A percentile compares a stretch with the other conserved stretches of the same genome.
phyloP scores from a whole-genome alignment of 2,888 invertebrate species.

The Agapostemon virescens region DNA sequence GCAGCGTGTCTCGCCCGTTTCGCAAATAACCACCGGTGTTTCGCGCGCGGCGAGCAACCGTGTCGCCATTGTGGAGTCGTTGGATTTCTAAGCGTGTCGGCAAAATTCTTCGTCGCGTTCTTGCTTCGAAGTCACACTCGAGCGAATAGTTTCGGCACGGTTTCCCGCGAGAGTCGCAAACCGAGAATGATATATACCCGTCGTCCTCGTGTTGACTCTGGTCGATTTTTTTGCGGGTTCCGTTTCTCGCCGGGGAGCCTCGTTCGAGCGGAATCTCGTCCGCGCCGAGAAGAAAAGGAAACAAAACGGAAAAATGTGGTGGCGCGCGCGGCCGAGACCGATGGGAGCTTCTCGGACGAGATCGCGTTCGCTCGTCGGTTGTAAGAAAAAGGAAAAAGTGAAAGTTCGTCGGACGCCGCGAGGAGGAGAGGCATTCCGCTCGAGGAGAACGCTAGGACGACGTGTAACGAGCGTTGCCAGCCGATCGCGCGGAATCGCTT shows the following conservation, averaged over 20 bases:
- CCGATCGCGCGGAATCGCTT: constrained; percentile 29
- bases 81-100: not conserved
- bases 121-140: not conserved
- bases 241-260: not conserved
- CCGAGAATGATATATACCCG: no score
- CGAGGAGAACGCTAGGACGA: constrained; percentile 1
- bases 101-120: constrained; percentile 6
- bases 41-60: not conserved
- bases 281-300: not conserved
- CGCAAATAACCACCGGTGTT: not conserved
- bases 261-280: not conserved
- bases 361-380: not conserved
- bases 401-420: constrained; percentile 19
- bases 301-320: no score
- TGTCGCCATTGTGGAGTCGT: constrained; percentile 2
- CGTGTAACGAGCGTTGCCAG: not conserved
- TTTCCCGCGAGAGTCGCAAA: not conserved
- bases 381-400: constrained; percentile 14
- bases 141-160: constrained; percentile 5
- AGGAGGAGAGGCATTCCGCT: constrained; percentile 32
- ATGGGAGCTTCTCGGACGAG: not conserved
- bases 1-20: not conserved
- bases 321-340: no score
- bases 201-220: not conserved
- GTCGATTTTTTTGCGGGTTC: not conserved